Conservation (phyloP, 2,888 invertebrate species). For the Morpho helenor region DNA sequence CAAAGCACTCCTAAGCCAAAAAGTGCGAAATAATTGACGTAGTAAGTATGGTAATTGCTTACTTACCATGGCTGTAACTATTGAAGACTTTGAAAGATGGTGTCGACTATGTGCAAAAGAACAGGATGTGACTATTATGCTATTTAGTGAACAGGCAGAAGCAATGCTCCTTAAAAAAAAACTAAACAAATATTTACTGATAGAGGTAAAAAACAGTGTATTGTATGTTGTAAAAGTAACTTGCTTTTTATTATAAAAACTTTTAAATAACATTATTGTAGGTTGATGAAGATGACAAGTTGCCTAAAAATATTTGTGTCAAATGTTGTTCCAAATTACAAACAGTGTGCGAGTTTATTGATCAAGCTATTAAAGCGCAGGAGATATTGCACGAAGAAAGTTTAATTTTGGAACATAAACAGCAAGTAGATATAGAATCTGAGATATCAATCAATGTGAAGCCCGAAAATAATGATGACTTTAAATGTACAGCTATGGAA, state of each 20-base stretch:
- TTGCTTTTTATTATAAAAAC: background rate
- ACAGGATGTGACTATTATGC: slow-evolving; percentile 79
- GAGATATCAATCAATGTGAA: slow-evolving; percentile 32
- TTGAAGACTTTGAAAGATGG: slow-evolving; percentile 57
- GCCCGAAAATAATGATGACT: slow-evolving; percentile 36
- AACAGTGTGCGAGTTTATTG: slow-evolving; percentile 83
- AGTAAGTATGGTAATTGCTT: background rate
- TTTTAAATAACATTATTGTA: slow-evolving; percentile 38
- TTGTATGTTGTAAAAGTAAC: slow-evolving; percentile 6
- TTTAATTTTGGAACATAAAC: slow-evolving; percentile 46
- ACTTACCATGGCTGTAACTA: slow-evolving; percentile 13
- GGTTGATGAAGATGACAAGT: slow-evolving; percentile 82
- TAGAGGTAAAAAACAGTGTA: slow-evolving; percentile 69
- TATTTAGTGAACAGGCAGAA: slow-evolving; percentile 83
- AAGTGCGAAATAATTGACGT: background rate
- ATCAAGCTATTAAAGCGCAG: slow-evolving; percentile 82
- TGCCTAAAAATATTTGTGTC: slow-evolving; percentile 84
- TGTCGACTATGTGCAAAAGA: slow-evolving; percentile 84
- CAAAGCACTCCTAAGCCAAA: slow-evolving; percentile 1
- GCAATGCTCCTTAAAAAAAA: slow-evolving; percentile 82
- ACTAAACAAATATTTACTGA: slow-evolving; percentile 83
- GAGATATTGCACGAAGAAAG: slow-evolving; percentile 69
- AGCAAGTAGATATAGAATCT: background rate
- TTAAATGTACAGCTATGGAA: slow-evolving; percentile 79
- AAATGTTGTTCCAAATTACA: slow-evolving; percentile 82